Base-by-base conservation (phyloP, 1,140 invertebrate species). In the Oryctes rhinoceros region DNA sequence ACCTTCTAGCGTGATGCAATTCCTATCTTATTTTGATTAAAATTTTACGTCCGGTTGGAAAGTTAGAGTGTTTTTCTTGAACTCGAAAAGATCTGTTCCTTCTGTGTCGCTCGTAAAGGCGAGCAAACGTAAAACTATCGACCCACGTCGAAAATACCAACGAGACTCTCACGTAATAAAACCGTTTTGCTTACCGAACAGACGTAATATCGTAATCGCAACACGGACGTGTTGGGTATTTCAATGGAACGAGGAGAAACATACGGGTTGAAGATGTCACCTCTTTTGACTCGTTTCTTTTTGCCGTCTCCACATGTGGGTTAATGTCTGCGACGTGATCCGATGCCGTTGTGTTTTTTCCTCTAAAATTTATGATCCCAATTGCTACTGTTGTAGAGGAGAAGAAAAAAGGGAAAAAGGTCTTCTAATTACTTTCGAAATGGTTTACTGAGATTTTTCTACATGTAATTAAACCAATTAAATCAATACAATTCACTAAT, bases 241-340 rank as follows among this genome's bases (percentile, higher is more conserved):
- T 59, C 53, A 18, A 18, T n/a, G 6, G 3, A 59, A 59, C 15
- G 18, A 59, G 15, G 53, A 59, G 53, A 59, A 53, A 59, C 39
- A 18, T 59, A 18, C 53, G 18, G 53, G 15, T 18, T 59, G 35
- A 71, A 71, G 24, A 71, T 71, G 65, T 35, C 65, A 71, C 35
- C 9, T 71, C 24, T 37, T 30, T 3, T 37, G 65, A 11, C 3
- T 24, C 65, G 15, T 6, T 24, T 30, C 65, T 71, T 71, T 15
- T 71, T 24, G 18, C 20, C 65, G 10, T 71, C 24, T 71, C 20
- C 65, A 71, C 24, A 71, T 71, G 65, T 71, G 65, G 65, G 65
- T 71, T 71, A 71, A 71, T 37, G 65, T 24, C 24, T 10, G 35
- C 65, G 65, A 71, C 65, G 65, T 71, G 65, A 71, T 15, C 20